These are phyloP conservation scores for Otocyon megalotis DNA, from an alignment of 2,113 vertebrate species.

Conservation along the genomic window DNA sequence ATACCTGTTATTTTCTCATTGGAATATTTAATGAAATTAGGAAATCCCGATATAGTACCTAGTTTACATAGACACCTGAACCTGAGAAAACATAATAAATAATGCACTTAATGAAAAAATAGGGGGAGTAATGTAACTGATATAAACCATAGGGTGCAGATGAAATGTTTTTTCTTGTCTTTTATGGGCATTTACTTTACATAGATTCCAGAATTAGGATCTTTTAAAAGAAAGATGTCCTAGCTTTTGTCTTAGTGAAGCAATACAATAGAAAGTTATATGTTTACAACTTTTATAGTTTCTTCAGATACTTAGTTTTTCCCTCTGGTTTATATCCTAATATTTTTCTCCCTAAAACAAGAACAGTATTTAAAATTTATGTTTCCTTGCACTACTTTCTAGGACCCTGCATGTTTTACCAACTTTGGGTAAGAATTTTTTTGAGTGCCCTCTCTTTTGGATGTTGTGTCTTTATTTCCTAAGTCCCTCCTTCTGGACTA, in stretches of 20 bases:
- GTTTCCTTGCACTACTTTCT: background rate
- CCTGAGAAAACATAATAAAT: background rate
- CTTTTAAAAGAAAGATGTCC: background rate
- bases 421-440: background rate
- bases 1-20: conserved; percentile 23
- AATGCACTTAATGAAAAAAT: background rate
- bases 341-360: background rate
- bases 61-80: background rate
- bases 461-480: background rate
- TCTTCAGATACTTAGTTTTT: background rate
- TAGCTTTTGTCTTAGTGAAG: background rate
- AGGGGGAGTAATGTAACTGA: background rate
- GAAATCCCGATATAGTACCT: background rate
- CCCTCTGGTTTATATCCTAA: background rate
- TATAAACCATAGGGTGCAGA: background rate
- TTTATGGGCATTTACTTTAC: background rate
- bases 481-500: background rate
- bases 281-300: conserved; percentile 25
- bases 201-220: background rate
- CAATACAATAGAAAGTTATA: background rate
- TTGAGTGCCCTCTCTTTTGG: background rate
- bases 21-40: conserved; percentile 32
- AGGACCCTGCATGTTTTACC: background rate
- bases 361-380: background rate
- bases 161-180: background rate